Evolutionary conservation across 2,888 invertebrate genomes (phyloP).

Genomic region (Cremastobaeus sp.): DNA sequence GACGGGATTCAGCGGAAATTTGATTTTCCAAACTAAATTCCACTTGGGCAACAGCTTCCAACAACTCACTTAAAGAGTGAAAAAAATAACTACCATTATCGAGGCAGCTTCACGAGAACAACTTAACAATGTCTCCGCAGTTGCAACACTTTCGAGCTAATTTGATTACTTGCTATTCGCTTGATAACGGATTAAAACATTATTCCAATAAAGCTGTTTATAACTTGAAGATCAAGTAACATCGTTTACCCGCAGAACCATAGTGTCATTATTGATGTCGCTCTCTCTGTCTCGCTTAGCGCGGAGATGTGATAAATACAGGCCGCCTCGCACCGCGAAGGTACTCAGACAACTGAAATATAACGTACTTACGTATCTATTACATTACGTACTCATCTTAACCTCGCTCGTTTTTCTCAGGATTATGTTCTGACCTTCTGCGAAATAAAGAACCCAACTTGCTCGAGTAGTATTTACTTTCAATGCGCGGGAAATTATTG

Average conservation of each 20-base stretch:
- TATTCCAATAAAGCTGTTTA: conserved; percentile 43
- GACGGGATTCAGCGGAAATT: too few species aligned
- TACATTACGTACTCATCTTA: conserved; percentile 40
- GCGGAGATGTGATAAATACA: conserved; percentile 28
- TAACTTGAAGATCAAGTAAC: conserved; percentile 45
- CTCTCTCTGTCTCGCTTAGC: conserved; percentile 3
- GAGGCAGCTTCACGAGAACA: conserved; percentile 14
- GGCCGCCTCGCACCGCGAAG: conserved; percentile 17
- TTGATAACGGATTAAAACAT: conserved; percentile 50
- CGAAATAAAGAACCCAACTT: conserved; percentile 9
- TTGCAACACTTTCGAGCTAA: conserved; percentile 14
- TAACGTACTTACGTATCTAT: conserved; percentile 40
- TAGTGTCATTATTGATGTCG: conserved; percentile 37
- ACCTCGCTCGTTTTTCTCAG: conserved; percentile 22
- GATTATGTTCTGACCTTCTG: conserved; percentile 23
- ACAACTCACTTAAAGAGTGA: conserved; percentile 4
- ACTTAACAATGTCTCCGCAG: conserved; percentile 34
- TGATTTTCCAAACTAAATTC: too few species aligned
- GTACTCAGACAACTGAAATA: conserved; percentile 43
- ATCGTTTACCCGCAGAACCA: conserved; percentile 27
- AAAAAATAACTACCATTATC: conserved; percentile 31
- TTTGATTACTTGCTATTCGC: conserved; percentile 38
- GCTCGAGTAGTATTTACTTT: background rate
- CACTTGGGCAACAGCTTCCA: too few species aligned
- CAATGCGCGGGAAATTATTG: too few species aligned